Conservation (phyloP, 2,113 vertebrate genomes). For the Festucalex cinctus region DNA sequence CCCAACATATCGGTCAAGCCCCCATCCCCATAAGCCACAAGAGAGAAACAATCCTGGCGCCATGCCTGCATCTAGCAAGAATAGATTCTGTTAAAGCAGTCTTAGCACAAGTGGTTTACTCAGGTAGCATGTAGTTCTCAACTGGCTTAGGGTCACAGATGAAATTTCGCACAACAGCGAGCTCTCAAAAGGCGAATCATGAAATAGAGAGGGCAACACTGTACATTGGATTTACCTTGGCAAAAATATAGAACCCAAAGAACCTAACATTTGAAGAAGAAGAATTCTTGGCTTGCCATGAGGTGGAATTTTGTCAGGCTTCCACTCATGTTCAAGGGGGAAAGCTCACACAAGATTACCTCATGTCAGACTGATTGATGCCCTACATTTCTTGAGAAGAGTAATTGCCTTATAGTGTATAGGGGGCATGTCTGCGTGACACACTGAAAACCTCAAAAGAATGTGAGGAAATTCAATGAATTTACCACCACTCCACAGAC, state of each 20-base stretch:
- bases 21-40: too few relatives aligned
- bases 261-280: slow-evolving; percentile 13
- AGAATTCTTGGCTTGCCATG: slow-evolving; percentile 5
- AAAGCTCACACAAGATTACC: slow-evolving; percentile 26
- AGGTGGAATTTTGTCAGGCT: slow-evolving; percentile 21
- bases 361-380: slow-evolving; percentile 60
- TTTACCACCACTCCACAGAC: slow-evolving; percentile 28
- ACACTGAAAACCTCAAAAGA: slow-evolving; percentile 22
- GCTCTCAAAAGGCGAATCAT: too few relatives aligned
- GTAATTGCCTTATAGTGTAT: slow-evolving; percentile 33
- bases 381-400: slow-evolving; percentile 25
- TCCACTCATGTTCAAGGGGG: slow-evolving; percentile 38
- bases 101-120: too few relatives aligned
- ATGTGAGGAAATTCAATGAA: slow-evolving; percentile 13
- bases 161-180: too few relatives aligned
- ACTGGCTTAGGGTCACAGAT: too few relatives aligned
- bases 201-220: too few relatives aligned
- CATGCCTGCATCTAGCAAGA: too few relatives aligned
- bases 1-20: too few relatives aligned
- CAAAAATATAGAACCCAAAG: neutral
- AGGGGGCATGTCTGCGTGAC: slow-evolving; percentile 17
- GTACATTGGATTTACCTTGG: too few relatives aligned
- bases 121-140: too few relatives aligned
- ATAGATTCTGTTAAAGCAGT: too few relatives aligned
- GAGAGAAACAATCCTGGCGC: too few relatives aligned